Percentiles rank a stretch among this genome's conserved stretches.
phyloP scores from a whole-genome alignment of 1,140 invertebrate genomes.

The Drosophila lini region DNA sequence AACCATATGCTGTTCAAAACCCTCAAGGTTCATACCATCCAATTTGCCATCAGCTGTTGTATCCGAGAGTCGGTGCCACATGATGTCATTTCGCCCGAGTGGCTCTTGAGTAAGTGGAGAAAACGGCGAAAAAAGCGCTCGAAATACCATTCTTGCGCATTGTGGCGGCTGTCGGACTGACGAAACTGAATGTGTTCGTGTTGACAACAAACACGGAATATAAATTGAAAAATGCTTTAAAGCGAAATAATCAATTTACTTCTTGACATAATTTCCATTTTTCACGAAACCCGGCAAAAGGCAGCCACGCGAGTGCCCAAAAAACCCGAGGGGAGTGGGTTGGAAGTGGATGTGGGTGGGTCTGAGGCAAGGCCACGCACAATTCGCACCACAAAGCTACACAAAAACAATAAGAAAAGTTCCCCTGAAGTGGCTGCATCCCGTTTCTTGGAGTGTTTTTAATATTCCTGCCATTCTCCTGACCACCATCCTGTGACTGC shows the following conservation, averaged over 20 bases:
- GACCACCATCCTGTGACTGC: constrained; percentile 54
- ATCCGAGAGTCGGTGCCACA: constrained; percentile 50
- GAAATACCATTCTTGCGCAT: constrained; percentile 55
- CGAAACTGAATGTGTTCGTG: constrained; percentile 76
- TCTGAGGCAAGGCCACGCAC: constrained; percentile 53
- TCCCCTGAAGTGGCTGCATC: constrained; percentile 50
- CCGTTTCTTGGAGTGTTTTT: constrained; percentile 53
- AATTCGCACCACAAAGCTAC: constrained; percentile 61
- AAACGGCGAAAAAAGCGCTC: constrained; percentile 33
- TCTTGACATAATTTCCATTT: constrained; percentile 84
- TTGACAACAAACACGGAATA: constrained; percentile 82
- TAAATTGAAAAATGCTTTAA: constrained; percentile 84
- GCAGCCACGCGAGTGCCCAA: constrained; percentile 67
- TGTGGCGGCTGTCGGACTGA: constrained; percentile 58
- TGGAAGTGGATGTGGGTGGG: not conserved
- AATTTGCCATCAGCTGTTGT: constrained; percentile 73
- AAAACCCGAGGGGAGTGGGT: constrained; percentile 24
- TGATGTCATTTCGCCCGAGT: constrained; percentile 83
- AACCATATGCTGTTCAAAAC: constrained; percentile 60
- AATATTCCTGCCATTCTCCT: constrained; percentile 56
- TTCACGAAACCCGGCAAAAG: constrained; percentile 74
- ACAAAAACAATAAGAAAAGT: constrained; percentile 43
- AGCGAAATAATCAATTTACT: constrained; percentile 84
- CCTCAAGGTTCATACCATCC: constrained; percentile 53
- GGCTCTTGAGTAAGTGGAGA: constrained; percentile 46